Base-by-base conservation (phyloP, 2,888 invertebrate species). In the Chrysopilus asiliformis region DNA sequence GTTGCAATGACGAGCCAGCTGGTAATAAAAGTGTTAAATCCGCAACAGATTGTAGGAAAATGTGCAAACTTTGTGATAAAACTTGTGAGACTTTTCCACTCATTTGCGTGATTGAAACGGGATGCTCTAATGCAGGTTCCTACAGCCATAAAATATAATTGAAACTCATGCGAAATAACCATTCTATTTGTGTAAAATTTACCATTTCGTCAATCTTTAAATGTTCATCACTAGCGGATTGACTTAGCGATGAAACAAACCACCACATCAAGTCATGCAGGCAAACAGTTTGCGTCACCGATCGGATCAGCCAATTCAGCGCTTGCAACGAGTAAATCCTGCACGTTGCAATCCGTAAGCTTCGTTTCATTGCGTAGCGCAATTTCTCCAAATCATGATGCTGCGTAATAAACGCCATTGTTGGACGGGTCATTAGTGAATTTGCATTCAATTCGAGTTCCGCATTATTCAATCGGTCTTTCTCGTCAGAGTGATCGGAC, bases 211-310 rank as follows among this genome's bases (percentile, higher is more conserved):
- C 37, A 47, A 52, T 57, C 27, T 49, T 39, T 3, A 29, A 57
- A 38, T 67, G 66, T 26, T 72, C 72, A n/a, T 63, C 60, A 26
- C 73, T 70, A 16, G 63, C 60, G 34, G 70, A 67, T 2, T 66
- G 51, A 3, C 79, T 79, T 25, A 94, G 67, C 1, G 93, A 82
- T 10, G 80, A 77, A 15, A 91, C 86, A 57, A 94, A 91, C 84
- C 90, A 93, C 95, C 95, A 95, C 58, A 97, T 73, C 8, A 95
- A 71, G 64, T 97, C 95, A 51, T 95, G 94, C 14, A 97, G 71
- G 54, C 89, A 84, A 4, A 81, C 79, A 4, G 90, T 83, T 56
- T 90, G 90, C 0, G 91, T 90, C 1, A 91, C 85, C 35, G 83
- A 89, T 34, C 90, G 74, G 30, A 97, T 65, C 15, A 98, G 65